These are phyloP conservation scores for Phengaris arion DNA, from an alignment of 2,888 invertebrate genomes.

Conservation along the genomic window DNA sequence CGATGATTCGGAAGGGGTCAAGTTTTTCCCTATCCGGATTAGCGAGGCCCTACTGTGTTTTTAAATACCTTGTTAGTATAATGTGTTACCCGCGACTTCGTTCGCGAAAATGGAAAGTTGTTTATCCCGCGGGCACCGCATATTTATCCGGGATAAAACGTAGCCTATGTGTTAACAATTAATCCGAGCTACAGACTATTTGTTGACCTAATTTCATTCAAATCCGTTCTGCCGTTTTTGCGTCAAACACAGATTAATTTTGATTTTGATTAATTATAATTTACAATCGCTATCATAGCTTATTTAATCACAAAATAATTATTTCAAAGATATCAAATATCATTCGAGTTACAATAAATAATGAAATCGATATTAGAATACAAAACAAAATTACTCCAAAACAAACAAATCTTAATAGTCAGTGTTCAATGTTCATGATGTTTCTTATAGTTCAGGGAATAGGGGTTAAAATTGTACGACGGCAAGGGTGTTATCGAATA, in stretches of 20 bases:
- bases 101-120: no score
- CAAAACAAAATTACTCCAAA: neutral
- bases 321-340: neutral
- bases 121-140: no score
- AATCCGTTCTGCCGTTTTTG: no score
- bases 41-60: no score
- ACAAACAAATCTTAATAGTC: conserved; percentile 12
- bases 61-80: no score
- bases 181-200: no score
- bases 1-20: no score
- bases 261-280: neutral
- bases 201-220: no score
- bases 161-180: no score
- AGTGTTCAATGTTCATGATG: neutral
- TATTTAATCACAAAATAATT: neutral
- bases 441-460: conserved; percentile 4
- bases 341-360: neutral
- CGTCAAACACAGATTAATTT: neutral
- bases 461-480: conserved; percentile 20
- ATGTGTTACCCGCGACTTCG: no score
- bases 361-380: conserved; percentile 13
- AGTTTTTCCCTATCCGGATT: no score
- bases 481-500: conserved; percentile 28
- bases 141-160: no score
- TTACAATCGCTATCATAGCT: neutral